phyloP scores from a whole-genome alignment of 2,113 vertebrate species.

The Equus quagga region DNA sequence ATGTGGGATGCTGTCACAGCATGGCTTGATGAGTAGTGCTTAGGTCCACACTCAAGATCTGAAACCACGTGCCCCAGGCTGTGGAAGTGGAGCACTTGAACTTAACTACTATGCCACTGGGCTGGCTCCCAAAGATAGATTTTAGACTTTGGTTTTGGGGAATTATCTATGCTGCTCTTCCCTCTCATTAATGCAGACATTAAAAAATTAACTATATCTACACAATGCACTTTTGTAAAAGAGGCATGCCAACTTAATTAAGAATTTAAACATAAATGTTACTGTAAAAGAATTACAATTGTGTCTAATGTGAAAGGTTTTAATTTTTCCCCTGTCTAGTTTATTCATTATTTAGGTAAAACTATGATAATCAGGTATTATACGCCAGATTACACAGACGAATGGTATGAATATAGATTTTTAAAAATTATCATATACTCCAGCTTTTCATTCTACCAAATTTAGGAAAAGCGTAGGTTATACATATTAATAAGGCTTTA shows the following conservation, averaged over 20 bases:
- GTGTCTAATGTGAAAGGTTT: constrained; percentile 72
- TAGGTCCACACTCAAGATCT: too few relatives aligned
- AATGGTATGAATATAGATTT: constrained; percentile 60
- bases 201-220: constrained; percentile 66
- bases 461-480: constrained; percentile 48
- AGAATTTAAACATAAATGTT: constrained; percentile 60
- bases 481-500: constrained; percentile 68
- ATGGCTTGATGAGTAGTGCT: too few relatives aligned
- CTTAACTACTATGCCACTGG: too few relatives aligned
- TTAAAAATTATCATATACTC: constrained; percentile 53
- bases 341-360: constrained; percentile 74
- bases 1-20: too few relatives aligned
- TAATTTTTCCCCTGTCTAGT: constrained; percentile 64
- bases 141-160: constrained; percentile 46
- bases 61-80: too few relatives aligned
- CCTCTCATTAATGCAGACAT: constrained; percentile 63
- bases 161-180: constrained; percentile 38
- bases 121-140: background rate
- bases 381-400: constrained; percentile 64
- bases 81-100: too few relatives aligned
- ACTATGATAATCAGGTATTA: constrained; percentile 75
- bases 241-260: constrained; percentile 65
- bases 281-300: constrained; percentile 66
- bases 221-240: constrained; percentile 61
- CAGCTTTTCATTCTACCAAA: constrained; percentile 61